Conservation (phyloP, 37 sponge, comb jelly and placozoan species). For the Spongilla lacustris region DNA sequence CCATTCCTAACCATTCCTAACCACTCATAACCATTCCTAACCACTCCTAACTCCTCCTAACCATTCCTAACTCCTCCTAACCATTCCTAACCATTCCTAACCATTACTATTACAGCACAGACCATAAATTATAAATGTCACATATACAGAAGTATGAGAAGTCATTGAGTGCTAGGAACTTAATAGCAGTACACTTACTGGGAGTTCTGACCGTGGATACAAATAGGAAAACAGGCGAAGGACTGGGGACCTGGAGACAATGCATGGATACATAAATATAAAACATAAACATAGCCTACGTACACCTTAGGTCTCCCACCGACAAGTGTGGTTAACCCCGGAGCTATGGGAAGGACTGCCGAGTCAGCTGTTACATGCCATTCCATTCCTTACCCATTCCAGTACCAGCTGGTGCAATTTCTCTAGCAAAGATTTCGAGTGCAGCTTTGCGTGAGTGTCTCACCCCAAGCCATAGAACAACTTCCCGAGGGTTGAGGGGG, state of each 20-base stretch:
- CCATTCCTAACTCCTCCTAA: no score
- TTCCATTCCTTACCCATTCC: conserved; percentile 77
- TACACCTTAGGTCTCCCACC: conserved; percentile 96
- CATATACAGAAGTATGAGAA: no score
- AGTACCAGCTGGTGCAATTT: conserved; percentile 96
- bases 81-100: no score
- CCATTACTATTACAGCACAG: no score
- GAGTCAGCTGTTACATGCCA: neutral
- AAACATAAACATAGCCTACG: neutral
- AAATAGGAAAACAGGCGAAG: conserved; percentile 82
- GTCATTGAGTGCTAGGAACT: no score
- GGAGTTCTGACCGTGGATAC: conserved; percentile 73
- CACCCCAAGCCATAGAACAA: conserved; percentile 84
- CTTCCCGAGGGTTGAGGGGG: conserved; percentile 54
- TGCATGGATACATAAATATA: neutral
- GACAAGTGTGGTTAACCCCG: conserved; percentile 82
- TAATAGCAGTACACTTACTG: conserved; percentile 59
- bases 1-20: no score
- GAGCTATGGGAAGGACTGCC: conserved; percentile 51
- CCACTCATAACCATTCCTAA: no score
- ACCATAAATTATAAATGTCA: no score
- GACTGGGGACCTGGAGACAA: conserved; percentile 80
- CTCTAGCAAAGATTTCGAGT: conserved; percentile 78
- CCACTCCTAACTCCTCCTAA: no score
- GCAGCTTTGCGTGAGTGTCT: conserved; percentile 82